Evolutionary conservation across 2,113 vertebrate genomes (phyloP), one percentile per base, ranked within the genome.

Genomic region (Pelodiscus sinensis): DNA sequence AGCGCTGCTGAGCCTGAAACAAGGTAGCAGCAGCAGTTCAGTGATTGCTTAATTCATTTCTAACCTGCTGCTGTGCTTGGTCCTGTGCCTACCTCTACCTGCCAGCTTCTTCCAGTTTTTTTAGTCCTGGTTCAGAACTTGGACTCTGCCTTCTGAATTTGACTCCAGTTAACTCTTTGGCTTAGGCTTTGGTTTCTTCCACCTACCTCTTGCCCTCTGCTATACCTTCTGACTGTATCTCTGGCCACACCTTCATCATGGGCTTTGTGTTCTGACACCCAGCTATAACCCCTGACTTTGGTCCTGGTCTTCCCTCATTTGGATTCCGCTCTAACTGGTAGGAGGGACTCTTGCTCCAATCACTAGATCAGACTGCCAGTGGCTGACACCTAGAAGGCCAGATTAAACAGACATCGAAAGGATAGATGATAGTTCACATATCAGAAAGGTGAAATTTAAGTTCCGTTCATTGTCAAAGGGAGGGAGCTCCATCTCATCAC

Each of bases 381-480:
- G 65, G 65, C 16, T 68, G 65, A n/a, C 65, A n/a, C 31, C 31
- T 60, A 3, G 14, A 65, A 19, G 81, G 82, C 83, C 84, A 91
- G 44, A 83, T 50, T 58, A 92, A 58, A 95, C 52, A 88, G 44
- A 88, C 78, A 60, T 50, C 81, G n/a, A 65, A 85, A 92, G 82
- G 90, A 91, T 62, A 38, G 54, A 44, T 13, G 38, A 11, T 84
- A 85, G 87, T 90, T 90, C 89, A 83, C 4, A 5, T 24, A 29
- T 91, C 92, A 85, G 86, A 44, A 90, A 87, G 84, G 31, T 93
- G 88, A 85, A 95, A 96, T 94, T 92, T 73, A 77, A 93, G 90
- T 93, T 93, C 94, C 93, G 84, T 89, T 95, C 92, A 79, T 35
- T 57, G 91, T 90, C 71, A 88, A 77, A 35, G n/a, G 22, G 54